These are phyloP conservation scores for Alosa sapidissima DNA, from an alignment of 2,797 vertebrate genomes.

Conservation along the genomic window DNA sequence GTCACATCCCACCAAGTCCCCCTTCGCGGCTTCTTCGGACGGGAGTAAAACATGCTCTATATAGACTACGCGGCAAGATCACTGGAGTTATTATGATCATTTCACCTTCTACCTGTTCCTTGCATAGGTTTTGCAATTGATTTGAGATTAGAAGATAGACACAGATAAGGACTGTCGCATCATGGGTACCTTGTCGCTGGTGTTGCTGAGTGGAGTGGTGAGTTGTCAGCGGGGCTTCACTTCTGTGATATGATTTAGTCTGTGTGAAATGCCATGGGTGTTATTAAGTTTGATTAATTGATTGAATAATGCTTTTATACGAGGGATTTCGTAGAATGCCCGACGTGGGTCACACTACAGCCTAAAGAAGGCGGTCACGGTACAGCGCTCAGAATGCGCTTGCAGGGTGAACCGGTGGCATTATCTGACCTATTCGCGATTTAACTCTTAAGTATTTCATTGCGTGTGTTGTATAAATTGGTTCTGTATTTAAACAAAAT, in stretches of 20 bases:
- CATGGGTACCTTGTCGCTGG: conserved; percentile 68
- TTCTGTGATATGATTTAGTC: conserved; percentile 3
- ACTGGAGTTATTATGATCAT: conserved; percentile 66
- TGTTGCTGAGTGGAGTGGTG: conserved; percentile 69
- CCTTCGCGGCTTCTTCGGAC: conserved; percentile 47
- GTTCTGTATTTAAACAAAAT: background rate
- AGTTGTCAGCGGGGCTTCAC: conserved; percentile 50
- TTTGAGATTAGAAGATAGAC: conserved; percentile 38
- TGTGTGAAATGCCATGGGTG: background rate
- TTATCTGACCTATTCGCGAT: background rate
- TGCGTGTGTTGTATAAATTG: background rate
- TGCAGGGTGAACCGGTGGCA: conserved; percentile 12
- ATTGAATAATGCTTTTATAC: background rate
- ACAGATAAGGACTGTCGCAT: conserved; percentile 47
- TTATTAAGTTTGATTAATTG: background rate
- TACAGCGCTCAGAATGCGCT: conserved; percentile 17
- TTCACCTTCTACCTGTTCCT: conserved; percentile 51
- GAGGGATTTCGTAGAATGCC: background rate
- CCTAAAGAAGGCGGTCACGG: background rate
- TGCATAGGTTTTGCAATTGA: conserved; percentile 42
- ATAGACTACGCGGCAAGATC: conserved; percentile 35
- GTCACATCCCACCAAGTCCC: conserved; percentile 34
- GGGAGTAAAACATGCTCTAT: conserved; percentile 54
- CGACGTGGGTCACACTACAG: conserved; percentile 10
- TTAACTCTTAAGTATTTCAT: background rate